A percentile compares a stretch with the other conserved stretches of the same genome.
These are phyloP conservation scores for Prolemur simus DNA, from an alignment of 2,113 vertebrate species.

Conservation along the genomic window DNA sequence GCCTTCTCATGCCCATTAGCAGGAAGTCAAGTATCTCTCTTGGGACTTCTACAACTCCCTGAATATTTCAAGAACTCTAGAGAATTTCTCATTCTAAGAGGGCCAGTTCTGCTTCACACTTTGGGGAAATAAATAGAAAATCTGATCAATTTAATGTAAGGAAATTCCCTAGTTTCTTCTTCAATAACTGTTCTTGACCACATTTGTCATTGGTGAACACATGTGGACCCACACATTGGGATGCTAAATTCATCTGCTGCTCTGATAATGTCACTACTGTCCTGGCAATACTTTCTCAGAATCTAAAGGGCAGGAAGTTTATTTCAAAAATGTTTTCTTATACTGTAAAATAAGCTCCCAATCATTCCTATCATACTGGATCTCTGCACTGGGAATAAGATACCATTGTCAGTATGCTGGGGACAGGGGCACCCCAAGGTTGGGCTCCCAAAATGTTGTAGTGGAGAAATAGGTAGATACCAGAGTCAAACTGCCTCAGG, in stretches of 20 bases:
- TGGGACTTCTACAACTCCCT: conserved; percentile 19
- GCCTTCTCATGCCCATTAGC: conserved; percentile 29
- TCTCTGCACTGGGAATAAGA: neutral
- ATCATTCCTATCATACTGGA: neutral
- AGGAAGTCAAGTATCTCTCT: conserved; percentile 48
- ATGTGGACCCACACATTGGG: neutral
- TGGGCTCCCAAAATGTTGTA: neutral
- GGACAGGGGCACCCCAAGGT: neutral
- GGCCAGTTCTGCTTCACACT: neutral
- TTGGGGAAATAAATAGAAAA: conserved; percentile 33
- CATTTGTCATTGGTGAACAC: neutral
- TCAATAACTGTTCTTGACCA: neutral
- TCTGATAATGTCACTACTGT: neutral
- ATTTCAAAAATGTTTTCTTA: neutral
- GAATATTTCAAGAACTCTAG: conserved; percentile 59
- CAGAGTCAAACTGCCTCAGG: neutral
- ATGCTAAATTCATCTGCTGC: neutral
- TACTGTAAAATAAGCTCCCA: neutral
- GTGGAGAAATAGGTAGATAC: neutral
- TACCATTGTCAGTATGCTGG: neutral
- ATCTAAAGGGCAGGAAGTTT: neutral
- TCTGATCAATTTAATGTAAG: neutral
- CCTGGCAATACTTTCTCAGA: neutral
- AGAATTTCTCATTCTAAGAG: conserved; percentile 44
- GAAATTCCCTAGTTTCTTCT: neutral